These are phyloP conservation scores for Mizuhopecten yessoensis DNA, from an alignment of 1,140 invertebrate genomes.

Conservation along the genomic window DNA sequence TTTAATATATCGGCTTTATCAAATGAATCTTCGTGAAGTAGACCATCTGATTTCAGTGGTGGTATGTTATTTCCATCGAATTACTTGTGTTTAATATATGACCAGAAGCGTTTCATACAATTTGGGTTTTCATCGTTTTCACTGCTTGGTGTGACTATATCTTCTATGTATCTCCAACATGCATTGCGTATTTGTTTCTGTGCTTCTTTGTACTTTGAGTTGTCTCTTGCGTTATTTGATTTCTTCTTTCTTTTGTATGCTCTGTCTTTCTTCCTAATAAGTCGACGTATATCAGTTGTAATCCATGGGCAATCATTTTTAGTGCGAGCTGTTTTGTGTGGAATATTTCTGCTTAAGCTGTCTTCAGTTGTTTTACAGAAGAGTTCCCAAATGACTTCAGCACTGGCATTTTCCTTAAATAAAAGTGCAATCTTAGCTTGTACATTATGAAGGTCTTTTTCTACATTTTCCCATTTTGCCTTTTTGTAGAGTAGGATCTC, in stretches of 20 bases:
- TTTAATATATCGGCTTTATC: conserved; percentile 48
- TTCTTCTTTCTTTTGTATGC: conserved; percentile 51
- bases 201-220: conserved; percentile 45
- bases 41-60: conserved; percentile 45
- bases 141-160: no score
- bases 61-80: conserved; percentile 33
- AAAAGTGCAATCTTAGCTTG: no score
- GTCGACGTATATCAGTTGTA: conserved; percentile 31
- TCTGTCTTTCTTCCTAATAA: conserved; percentile 54
- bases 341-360: conserved; percentile 43
- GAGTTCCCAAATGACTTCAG: conserved; percentile 1
- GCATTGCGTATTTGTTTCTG: conserved; percentile 42
- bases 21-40: not conserved
- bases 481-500: conserved; percentile 48
- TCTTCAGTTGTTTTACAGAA: not conserved
- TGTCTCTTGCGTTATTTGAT: conserved; percentile 30
- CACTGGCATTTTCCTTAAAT: not conserved
- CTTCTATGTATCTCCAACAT: conserved; percentile 55
- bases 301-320: conserved; percentile 49
- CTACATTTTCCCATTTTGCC: conserved; percentile 53
- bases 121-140: not conserved
- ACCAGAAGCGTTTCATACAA: conserved; percentile 50
- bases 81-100: conserved; percentile 50
- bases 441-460: not conserved
- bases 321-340: conserved; percentile 47